Evolutionary conservation across 2,797 vertebrate genomes (phyloP), one percentile per base, ranked within the genome.

Genomic region (Limosa lapponica): DNA sequence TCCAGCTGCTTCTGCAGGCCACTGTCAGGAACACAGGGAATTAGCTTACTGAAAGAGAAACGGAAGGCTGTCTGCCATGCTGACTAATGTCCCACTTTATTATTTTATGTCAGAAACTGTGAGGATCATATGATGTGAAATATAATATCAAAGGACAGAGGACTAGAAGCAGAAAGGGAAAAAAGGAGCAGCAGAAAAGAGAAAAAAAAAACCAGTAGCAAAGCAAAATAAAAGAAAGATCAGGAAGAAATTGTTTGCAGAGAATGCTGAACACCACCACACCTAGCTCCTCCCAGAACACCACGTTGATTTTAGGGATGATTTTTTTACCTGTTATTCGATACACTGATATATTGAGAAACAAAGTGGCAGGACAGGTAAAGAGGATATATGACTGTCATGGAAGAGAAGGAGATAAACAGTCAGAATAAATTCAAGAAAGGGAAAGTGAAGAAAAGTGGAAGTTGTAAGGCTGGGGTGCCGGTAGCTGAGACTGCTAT

Each of bases 1-100:
- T 90, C 73, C 93, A 97, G 87, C 95, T 97, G 95, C 91, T 90
- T 67, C 77, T 87, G 62, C 24, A 69, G 94, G 73, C 91, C 84
- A 43, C 79, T 84, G 55, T 39, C 85, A 89, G 91, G 82, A 95
- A 92, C 82, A 85, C 65, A 43, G 69, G 70, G 89, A 93, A 91
- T 89, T 70, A 87, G 87, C 70, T 95, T 77, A 18, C 93, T 87
- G 79, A 95, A 93, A 95, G 82, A 87, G 75, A 79, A 94, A 91
- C 13, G 13, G 51, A 81, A 74, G 95, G 62, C 64, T 90, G 80
- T 62, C 71, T 87, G 88, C 39, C 51, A 75, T 3, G 17, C 73
- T 90, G 94, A 64, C 79, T 96, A 44, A 89, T 69, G 79, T 82
- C 89, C 70, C 66, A 46, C 25, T 62, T 43, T 23, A 74, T 67